Base-by-base conservation (phyloP, 2,888 invertebrate species). In the Drosophila meridiana region DNA sequence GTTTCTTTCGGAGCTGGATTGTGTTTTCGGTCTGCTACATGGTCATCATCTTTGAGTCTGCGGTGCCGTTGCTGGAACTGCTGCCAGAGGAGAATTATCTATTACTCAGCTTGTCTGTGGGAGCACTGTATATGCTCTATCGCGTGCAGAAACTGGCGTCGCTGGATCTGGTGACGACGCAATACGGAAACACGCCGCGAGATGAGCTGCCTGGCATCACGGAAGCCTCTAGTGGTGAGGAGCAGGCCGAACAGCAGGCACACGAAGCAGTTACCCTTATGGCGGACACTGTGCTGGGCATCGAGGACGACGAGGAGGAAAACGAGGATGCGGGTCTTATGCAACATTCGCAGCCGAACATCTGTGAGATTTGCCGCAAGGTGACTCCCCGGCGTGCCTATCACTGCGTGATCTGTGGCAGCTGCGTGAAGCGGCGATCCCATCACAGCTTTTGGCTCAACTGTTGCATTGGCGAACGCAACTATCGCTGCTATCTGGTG, bases 391-490 rank as follows among this genome's bases (percentile, higher is more conserved):
- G 96, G 0, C 95, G 96, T 80, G 95, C 97, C 45, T 82, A 96
- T 89, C 97, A 98, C 91, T 98, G 98, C 92, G 94, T 94, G 77
- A 94, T 96, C 65, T 99, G 98, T 92, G 96, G 97, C 90, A 95
- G 95, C 56, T 97, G 97, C 92, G 95, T 98, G 30, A 94, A 96
- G 73, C 95, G 96, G 78, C 95, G 96, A 84, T 96, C 96, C 91
- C 96, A 96, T 93, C 96, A 97, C 93, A 96, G 97, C 90, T 96
- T 95, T 91, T 97, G 97, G 97, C 94, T 97, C 93, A 96, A 97
- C 89, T 97, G 97, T 90, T 98, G 98, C 92, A 95, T 98, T 75
- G 96, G 97, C 13, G 95, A 95, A 79, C 95, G 95, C 69, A 98
- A 98, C 92, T 96, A 97, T 81, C 94, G 94, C 59, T 96, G 96